phyloP scores from a whole-genome alignment of 2,797 vertebrate genomes.

The Bradypus variegatus region DNA sequence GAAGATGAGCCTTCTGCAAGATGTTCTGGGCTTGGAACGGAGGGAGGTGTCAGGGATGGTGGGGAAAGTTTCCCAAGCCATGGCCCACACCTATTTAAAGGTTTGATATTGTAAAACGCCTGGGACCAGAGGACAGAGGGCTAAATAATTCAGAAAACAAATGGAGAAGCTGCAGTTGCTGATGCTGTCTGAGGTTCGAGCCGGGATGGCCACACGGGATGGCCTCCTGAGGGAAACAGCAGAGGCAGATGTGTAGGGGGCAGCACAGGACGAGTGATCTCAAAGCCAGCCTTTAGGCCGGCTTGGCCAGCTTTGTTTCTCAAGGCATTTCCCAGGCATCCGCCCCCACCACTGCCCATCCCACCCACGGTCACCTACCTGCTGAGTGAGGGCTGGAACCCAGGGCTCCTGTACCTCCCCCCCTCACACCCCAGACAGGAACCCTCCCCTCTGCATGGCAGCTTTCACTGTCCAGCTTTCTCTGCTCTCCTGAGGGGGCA shows the following conservation, averaged over 20 bases:
- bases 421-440: too few species aligned
- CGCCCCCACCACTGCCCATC: not conserved
- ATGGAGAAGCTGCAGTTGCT: not conserved
- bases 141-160: slow-evolving; percentile 52
- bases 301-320: not conserved
- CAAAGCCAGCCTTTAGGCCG: not conserved
- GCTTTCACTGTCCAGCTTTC: too few species aligned
- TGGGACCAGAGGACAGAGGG: not conserved
- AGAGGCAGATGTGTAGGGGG: not conserved
- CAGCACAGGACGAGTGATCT: not conserved
- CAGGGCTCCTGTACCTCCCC: not conserved
- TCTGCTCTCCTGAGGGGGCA: not conserved
- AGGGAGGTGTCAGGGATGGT: not conserved
- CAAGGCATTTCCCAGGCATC: not conserved
- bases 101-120: not conserved
- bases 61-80: not conserved
- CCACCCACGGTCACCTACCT: too few species aligned
- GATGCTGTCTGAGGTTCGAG: not conserved
- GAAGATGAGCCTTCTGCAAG: not conserved
- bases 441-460: too few species aligned
- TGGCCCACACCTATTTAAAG: slow-evolving; percentile 25
- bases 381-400: not conserved
- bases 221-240: not conserved
- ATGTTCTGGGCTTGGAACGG: not conserved
- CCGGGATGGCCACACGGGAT: not conserved